phyloP scores from a whole-genome alignment of 2,888 invertebrate genomes.

The Latrodectus hesperus region DNA sequence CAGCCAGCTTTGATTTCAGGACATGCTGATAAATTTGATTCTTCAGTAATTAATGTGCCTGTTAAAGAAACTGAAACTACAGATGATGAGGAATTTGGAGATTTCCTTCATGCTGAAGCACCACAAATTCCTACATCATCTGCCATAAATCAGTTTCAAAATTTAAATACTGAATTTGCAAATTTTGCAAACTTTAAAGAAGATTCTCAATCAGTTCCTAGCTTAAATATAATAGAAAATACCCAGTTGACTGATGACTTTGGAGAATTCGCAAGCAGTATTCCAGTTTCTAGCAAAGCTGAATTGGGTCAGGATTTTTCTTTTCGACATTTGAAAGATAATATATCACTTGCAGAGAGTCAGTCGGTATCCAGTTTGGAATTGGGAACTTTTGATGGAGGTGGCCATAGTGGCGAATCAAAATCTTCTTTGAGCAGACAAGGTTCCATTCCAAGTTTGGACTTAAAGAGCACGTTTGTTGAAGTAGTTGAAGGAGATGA shows the following conservation, averaged over 20 bases:
- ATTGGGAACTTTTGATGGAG: conserved; percentile 63
- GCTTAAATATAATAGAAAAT: not conserved
- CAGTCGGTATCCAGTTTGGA: conserved; percentile 71
- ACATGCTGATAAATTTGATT: not conserved
- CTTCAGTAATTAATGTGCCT: not conserved
- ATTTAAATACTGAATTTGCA: conserved; percentile 30
- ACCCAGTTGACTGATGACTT: conserved; percentile 57
- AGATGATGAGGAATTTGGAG: conserved; percentile 69
- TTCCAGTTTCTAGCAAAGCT: conserved; percentile 22
- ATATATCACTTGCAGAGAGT: conserved; percentile 67
- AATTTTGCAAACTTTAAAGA: conserved; percentile 55
- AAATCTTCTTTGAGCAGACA: conserved; percentile 65
- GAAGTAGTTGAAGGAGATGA: conserved; percentile 54
- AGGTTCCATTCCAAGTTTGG: conserved; percentile 70
- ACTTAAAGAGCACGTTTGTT: conserved; percentile 56
- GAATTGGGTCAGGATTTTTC: conserved; percentile 51
- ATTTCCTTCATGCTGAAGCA: conserved; percentile 57
- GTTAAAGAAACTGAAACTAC: not conserved
- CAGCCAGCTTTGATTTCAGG: not conserved
- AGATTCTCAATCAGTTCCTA: not conserved
- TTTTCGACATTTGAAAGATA: conserved; percentile 59
- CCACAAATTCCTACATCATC: not conserved
- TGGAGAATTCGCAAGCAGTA: conserved; percentile 63
- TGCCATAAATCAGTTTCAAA: conserved; percentile 1
- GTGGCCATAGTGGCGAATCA: conserved; percentile 58